Base-by-base conservation (phyloP, 2,797 vertebrate species). In the Galagoides demidoff region DNA sequence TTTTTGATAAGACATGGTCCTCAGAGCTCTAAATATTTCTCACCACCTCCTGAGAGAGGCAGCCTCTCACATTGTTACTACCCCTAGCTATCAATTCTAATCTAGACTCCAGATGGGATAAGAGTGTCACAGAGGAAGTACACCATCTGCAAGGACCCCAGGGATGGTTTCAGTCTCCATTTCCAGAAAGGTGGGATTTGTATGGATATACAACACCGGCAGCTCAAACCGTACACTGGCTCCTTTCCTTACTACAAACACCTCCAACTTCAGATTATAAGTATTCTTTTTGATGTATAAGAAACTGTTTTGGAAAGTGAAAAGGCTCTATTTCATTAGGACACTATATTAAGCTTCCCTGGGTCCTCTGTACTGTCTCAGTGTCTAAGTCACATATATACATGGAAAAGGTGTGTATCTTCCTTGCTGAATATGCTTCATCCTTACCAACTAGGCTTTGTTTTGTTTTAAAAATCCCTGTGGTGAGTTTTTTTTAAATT, bases 341-440 rank as follows among this genome's bases (percentile, higher is more conserved):
- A 55, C 17, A 0, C 7, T 39, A 5, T 45, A 39, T 34, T 79
- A 64, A 78, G 74, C 61, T 92, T 31, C 52, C 8, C 45, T 59
- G 25, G 85, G 27, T 43, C 37, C 11, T 27, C 14, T 27, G 16
- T 31, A 8, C 31, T 63, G 2, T 77, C 31, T 81, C 17, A 23
- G 2, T 13, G 25, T 78, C 55, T 66, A 4, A 13, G 31, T 23
- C 45, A 14, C 0, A 1, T 16, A 19, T 0, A 3, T 31, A 0
- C 13, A 14, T 45, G 16, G 45, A 85, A 25, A 76, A 82, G 45
- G 16, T 37, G 25, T 5, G 22, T 93, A 61, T 10, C 71, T 94
- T 66, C 52, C 45, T 76, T 70, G 10, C 43, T 63, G n/a, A 70
- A 1, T 19, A 7, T 3, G 14, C 9, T 52, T 59, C n/a, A 27